Conservation (phyloP, 2,888 invertebrate species). For the Agonopterix subpropinquella region DNA sequence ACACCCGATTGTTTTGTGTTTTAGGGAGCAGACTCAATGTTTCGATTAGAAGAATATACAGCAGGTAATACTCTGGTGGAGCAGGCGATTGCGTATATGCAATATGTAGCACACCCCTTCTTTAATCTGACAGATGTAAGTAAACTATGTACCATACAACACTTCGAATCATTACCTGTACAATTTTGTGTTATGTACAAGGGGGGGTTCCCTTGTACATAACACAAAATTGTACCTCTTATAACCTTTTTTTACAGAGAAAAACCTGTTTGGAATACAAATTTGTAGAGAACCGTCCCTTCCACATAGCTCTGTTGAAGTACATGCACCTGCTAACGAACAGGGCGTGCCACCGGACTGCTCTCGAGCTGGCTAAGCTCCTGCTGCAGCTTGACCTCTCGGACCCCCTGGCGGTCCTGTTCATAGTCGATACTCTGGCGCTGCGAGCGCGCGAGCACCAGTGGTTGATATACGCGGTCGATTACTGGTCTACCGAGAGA, state of each 20-base stretch:
- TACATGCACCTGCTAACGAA: slow-evolving; percentile 85
- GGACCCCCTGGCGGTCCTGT: slow-evolving; percentile 84
- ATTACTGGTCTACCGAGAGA: slow-evolving; percentile 25
- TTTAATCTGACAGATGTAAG: slow-evolving; percentile 47
- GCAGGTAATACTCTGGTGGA: slow-evolving; percentile 32
- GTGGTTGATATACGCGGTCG: slow-evolving; percentile 73
- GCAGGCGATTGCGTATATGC: slow-evolving; percentile 33
- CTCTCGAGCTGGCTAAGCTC: slow-evolving; percentile 89
- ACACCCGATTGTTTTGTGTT: slow-evolving; percentile 6
- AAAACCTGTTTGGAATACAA: slow-evolving; percentile 39
- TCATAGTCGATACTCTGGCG: slow-evolving; percentile 88
- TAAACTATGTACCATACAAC: slow-evolving; percentile 3
- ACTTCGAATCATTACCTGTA: too few relatives aligned
- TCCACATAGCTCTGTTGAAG: slow-evolving; percentile 82
- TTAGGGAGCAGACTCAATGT: slow-evolving; percentile 35
- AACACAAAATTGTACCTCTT: too few relatives aligned
- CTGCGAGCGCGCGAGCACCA: slow-evolving; percentile 82
- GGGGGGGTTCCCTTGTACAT: too few relatives aligned
- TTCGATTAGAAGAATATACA: slow-evolving; percentile 31
- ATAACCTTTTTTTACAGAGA: slow-evolving; percentile 27
- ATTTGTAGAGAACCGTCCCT: slow-evolving; percentile 45
- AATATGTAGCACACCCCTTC: slow-evolving; percentile 32
- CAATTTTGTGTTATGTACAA: too few relatives aligned
- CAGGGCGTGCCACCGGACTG: slow-evolving; percentile 88
- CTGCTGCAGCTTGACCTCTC: slow-evolving; percentile 84